phyloP scores from a whole-genome alignment of 2,797 vertebrate species.

The Masticophis lateralis region DNA sequence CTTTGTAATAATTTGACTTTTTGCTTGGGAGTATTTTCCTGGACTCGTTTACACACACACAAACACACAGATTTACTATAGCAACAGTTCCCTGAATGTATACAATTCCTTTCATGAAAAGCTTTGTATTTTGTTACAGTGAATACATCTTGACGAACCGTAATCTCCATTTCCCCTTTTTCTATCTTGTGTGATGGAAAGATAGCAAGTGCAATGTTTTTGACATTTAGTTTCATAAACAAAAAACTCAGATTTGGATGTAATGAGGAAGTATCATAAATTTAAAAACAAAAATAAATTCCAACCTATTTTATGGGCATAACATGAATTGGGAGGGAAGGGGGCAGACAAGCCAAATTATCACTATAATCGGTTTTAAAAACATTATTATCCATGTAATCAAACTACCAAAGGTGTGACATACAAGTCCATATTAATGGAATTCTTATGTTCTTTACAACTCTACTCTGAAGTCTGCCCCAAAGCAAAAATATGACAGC shows the following conservation, averaged over 20 bases:
- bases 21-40: background rate
- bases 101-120: background rate
- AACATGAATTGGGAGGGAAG: background rate
- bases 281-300: background rate
- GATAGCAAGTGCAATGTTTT: background rate
- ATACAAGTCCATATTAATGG: background rate
- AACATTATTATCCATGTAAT: background rate
- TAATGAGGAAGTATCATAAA: background rate
- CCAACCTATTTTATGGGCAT: background rate
- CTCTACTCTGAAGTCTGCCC: background rate
- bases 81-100: background rate
- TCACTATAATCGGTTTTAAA: background rate
- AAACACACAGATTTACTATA: background rate
- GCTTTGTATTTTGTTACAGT: background rate
- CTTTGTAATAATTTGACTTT: background rate
- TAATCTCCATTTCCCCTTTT: background rate
- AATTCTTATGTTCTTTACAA: background rate
- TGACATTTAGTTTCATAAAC: background rate
- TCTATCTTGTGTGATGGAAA: background rate
- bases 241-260: background rate
- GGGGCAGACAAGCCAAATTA: background rate
- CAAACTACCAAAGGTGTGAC: background rate
- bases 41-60: background rate
- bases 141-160: background rate
- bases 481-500: background rate